Conservation (phyloP, 2,888 invertebrate genomes). For the Pammene fasciana region DNA sequence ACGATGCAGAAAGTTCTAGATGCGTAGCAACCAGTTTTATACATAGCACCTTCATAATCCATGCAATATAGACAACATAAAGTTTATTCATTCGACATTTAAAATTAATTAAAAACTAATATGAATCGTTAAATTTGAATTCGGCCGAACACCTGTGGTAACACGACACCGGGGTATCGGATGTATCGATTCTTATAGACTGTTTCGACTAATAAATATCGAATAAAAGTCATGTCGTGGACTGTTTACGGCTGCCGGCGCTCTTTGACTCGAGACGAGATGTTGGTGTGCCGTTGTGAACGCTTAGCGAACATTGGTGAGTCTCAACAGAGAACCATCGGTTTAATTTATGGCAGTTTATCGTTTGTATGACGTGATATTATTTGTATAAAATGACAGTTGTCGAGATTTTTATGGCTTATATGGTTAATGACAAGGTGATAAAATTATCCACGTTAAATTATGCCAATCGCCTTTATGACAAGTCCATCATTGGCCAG, state of each 20-base stretch:
- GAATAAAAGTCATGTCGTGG: constrained; percentile 35
- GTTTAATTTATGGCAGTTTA: no score
- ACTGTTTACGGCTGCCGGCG: constrained; percentile 27
- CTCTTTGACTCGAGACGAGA: constrained; percentile 33
- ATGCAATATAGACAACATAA: background rate
- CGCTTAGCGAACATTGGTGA: background rate
- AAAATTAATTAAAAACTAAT: constrained; percentile 49
- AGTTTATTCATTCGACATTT: constrained; percentile 28
- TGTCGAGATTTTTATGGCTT: no score
- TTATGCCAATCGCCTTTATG: no score
- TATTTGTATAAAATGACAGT: no score
- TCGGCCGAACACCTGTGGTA: constrained; percentile 61
- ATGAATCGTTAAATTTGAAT: constrained; percentile 51
- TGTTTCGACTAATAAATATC: constrained; percentile 37
- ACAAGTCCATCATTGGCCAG: no score
- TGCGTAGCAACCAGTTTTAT: constrained; percentile 8
- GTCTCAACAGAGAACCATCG: background rate
- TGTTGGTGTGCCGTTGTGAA: background rate
- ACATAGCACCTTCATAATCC: constrained; percentile 15
- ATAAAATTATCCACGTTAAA: no score
- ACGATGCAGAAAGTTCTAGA: constrained; percentile 25
- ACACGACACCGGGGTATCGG: constrained; percentile 50
- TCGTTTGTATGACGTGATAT: no score
- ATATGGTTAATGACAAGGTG: no score
- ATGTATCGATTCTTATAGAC: constrained; percentile 40